phyloP scores from a whole-genome alignment of 2,888 invertebrate species.

The Apantesis nais region DNA sequence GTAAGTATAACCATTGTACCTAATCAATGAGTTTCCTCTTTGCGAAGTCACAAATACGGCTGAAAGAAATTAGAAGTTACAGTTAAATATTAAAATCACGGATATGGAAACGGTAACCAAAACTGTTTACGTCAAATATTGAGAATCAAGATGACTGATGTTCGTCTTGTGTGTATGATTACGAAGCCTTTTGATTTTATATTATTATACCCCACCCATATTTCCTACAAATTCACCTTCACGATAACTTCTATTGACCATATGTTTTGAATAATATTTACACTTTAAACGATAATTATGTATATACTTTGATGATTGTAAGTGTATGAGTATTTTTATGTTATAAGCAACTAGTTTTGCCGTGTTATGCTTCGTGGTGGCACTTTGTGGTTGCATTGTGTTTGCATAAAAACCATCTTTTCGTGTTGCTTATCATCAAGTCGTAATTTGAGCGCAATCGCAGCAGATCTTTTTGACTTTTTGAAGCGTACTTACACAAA shows the following conservation, averaged over 20 bases:
- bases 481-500: too few relatives aligned
- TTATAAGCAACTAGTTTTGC: too few relatives aligned
- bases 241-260: not conserved
- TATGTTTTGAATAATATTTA: not conserved
- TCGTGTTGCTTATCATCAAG: too few relatives aligned
- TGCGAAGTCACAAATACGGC: slow-evolving; percentile 35
- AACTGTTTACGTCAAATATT: not conserved
- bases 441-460: too few relatives aligned
- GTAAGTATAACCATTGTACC: slow-evolving; percentile 30
- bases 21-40: slow-evolving; percentile 36
- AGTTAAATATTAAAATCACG: not conserved
- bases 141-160: not conserved
- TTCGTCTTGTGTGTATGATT: not conserved
- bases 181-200: not conserved
- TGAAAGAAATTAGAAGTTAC: slow-evolving; percentile 21
- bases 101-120: not conserved
- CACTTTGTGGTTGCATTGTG: too few relatives aligned
- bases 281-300: not conserved
- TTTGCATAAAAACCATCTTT: too few relatives aligned
- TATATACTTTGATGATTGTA: not conserved
- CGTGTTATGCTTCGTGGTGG: too few relatives aligned
- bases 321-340: too few relatives aligned
- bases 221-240: not conserved
- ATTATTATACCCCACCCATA: too few relatives aligned
- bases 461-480: too few relatives aligned